These are phyloP conservation scores for Sycobia sp. DNA, from an alignment of 1,140 invertebrate species.

Conservation along the genomic window DNA sequence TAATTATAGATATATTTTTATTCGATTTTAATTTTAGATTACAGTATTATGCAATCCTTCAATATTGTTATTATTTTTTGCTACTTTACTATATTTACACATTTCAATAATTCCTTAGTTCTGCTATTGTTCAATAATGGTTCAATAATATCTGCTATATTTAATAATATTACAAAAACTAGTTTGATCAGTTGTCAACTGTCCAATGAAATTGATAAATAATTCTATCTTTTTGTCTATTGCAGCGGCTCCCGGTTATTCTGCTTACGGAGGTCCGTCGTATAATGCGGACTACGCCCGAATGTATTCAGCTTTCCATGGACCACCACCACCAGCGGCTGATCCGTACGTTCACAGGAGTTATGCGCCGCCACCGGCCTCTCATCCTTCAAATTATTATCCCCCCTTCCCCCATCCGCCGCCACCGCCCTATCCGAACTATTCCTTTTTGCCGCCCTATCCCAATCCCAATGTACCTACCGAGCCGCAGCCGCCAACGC, in stretches of 20 bases:
- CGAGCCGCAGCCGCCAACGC: constrained; percentile 56
- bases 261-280: constrained; percentile 51
- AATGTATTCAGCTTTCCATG: constrained; percentile 61
- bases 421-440: constrained; percentile 61
- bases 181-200: too few relatives aligned
- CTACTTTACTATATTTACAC: too few relatives aligned
- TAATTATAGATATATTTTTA: too few relatives aligned
- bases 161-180: too few relatives aligned
- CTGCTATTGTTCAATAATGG: too few relatives aligned
- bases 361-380: constrained; percentile 52
- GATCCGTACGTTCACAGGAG: constrained; percentile 58
- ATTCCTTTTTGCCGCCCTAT: constrained; percentile 55
- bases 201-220: too few relatives aligned
- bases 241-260: constrained; percentile 54
- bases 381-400: constrained; percentile 56
- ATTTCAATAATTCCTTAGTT: too few relatives aligned
- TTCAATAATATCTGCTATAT: too few relatives aligned
- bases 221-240: constrained; percentile 22
- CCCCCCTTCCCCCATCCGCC: constrained; percentile 57
- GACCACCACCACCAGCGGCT: constrained; percentile 50
- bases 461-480: constrained; percentile 56
- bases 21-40: too few relatives aligned
- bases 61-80: too few relatives aligned
- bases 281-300: constrained; percentile 60
- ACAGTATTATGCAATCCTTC: too few relatives aligned